These are phyloP conservation scores for Phylloscopus whistleri DNA, from an alignment of 2,113 vertebrate species.

Conservation along the genomic window DNA sequence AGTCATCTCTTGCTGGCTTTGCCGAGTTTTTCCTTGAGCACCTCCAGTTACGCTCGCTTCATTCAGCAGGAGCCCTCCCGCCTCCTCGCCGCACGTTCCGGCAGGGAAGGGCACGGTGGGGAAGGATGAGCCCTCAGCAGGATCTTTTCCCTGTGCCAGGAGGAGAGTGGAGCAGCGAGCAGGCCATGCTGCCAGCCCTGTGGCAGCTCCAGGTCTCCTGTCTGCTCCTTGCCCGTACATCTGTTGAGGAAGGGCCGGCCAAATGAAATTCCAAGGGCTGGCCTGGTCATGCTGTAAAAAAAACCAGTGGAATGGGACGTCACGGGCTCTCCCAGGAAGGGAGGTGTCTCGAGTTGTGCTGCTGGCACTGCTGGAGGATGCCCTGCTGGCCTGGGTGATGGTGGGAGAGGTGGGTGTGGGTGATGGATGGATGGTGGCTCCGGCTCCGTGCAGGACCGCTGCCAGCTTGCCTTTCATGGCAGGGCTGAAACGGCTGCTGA, in stretches of 20 bases:
- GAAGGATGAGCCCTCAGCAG: not conserved
- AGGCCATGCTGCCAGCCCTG: not conserved
- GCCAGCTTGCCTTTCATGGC: not conserved
- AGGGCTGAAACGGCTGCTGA: not conserved
- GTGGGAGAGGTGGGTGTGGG: not conserved
- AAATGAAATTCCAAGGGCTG: not conserved
- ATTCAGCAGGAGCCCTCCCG: not conserved
- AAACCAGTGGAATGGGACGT: not conserved
- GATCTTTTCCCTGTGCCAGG: not conserved
- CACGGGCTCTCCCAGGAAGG: not conserved
- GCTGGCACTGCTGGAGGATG: not conserved
- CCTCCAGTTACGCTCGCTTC: not conserved
- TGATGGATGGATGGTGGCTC: not conserved
- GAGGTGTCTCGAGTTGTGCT: rapidly evolving
- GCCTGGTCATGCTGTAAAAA: not conserved
- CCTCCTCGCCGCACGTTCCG: rapidly evolving
- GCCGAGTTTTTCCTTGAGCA: not conserved
- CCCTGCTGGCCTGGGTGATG: rapidly evolving
- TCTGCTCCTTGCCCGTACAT: not conserved
- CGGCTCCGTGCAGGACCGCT: rapidly evolving
- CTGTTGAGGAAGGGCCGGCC: not conserved
- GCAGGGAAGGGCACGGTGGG: not conserved
- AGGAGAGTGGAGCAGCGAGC: rapidly evolving
- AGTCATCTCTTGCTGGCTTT: not conserved
- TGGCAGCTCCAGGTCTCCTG: not conserved